These are phyloP conservation scores for Lasioglossum lativentre DNA, from an alignment of 2,888 invertebrate species.

Conservation along the genomic window DNA sequence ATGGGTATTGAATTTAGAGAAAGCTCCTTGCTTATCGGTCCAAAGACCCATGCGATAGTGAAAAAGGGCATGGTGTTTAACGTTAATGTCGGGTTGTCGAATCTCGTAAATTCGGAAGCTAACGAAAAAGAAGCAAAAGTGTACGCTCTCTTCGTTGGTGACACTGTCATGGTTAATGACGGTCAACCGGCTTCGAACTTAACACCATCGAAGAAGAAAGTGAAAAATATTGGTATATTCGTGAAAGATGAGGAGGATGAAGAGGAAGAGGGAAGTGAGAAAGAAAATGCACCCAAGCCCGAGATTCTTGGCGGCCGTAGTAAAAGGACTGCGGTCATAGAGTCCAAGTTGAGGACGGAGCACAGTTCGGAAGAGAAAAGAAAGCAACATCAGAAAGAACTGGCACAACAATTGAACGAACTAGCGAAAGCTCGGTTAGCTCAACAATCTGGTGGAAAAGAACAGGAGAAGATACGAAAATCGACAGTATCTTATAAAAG, in stretches of 20 bases:
- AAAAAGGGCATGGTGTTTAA: slow-evolving; percentile 99
- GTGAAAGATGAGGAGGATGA: slow-evolving; percentile 95
- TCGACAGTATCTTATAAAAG: slow-evolving; percentile 98
- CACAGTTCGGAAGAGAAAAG: slow-evolving; percentile 98
- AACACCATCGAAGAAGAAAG: slow-evolving; percentile 96
- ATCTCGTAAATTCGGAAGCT: slow-evolving; percentile 92
- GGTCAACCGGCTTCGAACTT: slow-evolving; percentile 92
- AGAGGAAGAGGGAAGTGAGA: slow-evolving; percentile 88
- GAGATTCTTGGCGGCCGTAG: slow-evolving; percentile 92
- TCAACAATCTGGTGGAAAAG: slow-evolving; percentile 93
- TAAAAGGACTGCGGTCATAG: slow-evolving; percentile 95
- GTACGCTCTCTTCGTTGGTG: slow-evolving; percentile 97
- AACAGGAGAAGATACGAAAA: slow-evolving; percentile 95
- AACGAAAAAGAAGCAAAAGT: slow-evolving; percentile 94
- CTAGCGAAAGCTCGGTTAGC: slow-evolving; percentile 96
- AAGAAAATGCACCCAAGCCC: slow-evolving; percentile 88
- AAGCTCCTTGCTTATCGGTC: slow-evolving; percentile 95
- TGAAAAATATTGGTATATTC: slow-evolving; percentile 98
- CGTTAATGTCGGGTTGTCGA: slow-evolving; percentile 96
- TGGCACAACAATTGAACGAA: slow-evolving; percentile 95
- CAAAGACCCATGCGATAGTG: slow-evolving; percentile 92
- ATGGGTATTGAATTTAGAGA: slow-evolving; percentile 99
- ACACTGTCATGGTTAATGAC: slow-evolving; percentile 98
- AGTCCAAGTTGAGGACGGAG: slow-evolving; percentile 96
- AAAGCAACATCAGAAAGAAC: slow-evolving; percentile 97